Base-by-base conservation (phyloP, 1,140 invertebrate genomes). In the Scaptomyza pallida region DNA sequence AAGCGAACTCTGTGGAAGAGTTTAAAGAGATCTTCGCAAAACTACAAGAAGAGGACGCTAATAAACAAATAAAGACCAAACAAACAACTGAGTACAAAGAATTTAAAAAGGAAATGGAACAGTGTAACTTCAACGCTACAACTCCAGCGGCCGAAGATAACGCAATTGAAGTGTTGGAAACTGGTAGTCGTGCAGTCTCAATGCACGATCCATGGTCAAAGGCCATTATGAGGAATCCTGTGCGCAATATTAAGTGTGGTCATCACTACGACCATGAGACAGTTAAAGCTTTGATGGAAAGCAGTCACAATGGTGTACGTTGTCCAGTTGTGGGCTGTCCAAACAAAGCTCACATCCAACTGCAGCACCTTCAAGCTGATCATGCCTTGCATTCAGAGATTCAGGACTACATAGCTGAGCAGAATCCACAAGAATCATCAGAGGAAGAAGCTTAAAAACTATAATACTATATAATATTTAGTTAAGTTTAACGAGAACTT, bases 181-280 rank as follows among this genome's bases (percentile, higher is more conserved):
- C 23, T 13, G 68, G 47, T 12, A 44, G 35, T 16, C 63, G 50
- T 13, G 30, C 47, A 1, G 54, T 71, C 16, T 78, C 79, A 3
- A 41, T 82, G 15, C 45, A 54, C 15, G 79, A 82, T 43, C 79
- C 79, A 0, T 82, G 79, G 79, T 64, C 79, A 5, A 83, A 78
- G 45, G 35, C 17, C 0, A 13, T 83, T 0, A 75, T 82, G 61
- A 6, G 35, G 9, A 48, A 83, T 47, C 79, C 79, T 0, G 48
- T 83, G 6, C 65, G 65, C 3, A 82, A 83, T 19, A 67, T 2
- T 0, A 71, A 43, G 1, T 82, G 79, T 5, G 79, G 79, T 5
- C 79, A 82, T 33, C 55, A 85, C 30, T 82, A 82, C 26, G 80
- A 85, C 8, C 45, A 45, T 0, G 65, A 75, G 2, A 75, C 75